These are phyloP conservation scores for Myiothlypis chrysogaster DNA, from an alignment of 2,797 vertebrate genomes.

Conservation along the genomic window DNA sequence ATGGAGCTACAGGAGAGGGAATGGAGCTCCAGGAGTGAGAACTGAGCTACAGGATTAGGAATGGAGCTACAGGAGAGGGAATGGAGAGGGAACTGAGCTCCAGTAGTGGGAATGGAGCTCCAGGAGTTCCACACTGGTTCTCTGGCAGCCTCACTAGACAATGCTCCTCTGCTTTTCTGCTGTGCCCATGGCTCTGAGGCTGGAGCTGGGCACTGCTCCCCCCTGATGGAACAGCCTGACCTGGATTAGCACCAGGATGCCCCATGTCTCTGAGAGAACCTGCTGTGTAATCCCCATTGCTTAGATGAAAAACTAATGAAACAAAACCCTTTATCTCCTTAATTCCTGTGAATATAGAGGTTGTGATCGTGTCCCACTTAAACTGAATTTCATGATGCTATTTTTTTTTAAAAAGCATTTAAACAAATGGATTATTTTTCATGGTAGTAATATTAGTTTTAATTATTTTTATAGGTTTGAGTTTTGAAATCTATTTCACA, in stretches of 20 bases:
- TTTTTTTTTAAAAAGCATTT: background rate
- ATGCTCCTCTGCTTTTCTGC: background rate
- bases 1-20: background rate
- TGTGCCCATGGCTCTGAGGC: background rate
- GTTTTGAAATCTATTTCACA: background rate
- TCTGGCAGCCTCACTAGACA: background rate
- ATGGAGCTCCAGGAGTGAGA: background rate
- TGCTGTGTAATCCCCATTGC: conserved; percentile 51
- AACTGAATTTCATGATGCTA: background rate
- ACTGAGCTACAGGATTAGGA: background rate
- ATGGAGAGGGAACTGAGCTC: background rate
- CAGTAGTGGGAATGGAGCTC: background rate
- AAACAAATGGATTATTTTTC: background rate
- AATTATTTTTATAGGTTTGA: background rate
- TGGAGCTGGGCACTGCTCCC: background rate
- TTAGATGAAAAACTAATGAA: conserved; percentile 60
- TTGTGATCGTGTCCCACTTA: background rate
- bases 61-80: too few relatives aligned
- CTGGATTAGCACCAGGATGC: background rate
- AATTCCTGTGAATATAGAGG: conserved; percentile 22
- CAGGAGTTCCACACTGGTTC: background rate
- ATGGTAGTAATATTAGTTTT: background rate
- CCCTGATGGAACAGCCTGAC: background rate
- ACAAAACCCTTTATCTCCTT: conserved; percentile 50
- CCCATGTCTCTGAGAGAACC: background rate